Base-by-base conservation (phyloP, 1,140 invertebrate species). In the Panulirus ornatus region DNA sequence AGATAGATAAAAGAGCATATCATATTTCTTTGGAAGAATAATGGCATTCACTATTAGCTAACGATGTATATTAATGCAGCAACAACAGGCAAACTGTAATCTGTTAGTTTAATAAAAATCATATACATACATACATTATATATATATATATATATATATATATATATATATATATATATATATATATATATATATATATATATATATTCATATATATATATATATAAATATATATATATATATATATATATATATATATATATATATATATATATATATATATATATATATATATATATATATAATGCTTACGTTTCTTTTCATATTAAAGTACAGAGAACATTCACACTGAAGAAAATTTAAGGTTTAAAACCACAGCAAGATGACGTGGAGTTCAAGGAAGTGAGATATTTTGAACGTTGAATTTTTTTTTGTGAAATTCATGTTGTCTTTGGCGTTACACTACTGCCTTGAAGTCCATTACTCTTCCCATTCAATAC, bases 1-100 rank as follows among this genome's bases (percentile, higher is more conserved):
- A 82, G 78, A 79, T 88, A 88, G 86, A 73, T 42, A 82, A 82
- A 88, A 79, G 81, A 86, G 44, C 34, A 38, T 76, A 58, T 71
- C 30, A 87, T 87, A 87, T 78, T 40, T 51, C 78, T 82, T 82
- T 34, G 78, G 86, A 88, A 82, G 86, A 88, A 82, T 73, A 82
- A 82, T 82, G 86, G 86, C 63, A 38, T 82, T 88, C 76, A 88
- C 22, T 78, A n/a, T 58, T 22, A 30, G 38, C 51, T 75, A 47
- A 63, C 19, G 76, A 34, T 76, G 34, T 76, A 30, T 34, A 30
- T 70, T 38, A 71, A 30, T 19, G 1, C 27, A 81, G n/a, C 40
- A 58, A n/a, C 34, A n/a, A n/a, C 14, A 58, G 47, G 54, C 47
- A 34, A 36, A 58, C 47, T 81, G 47, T 81, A 34, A 22, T 16